Base-by-base conservation (phyloP, 2,113 vertebrate species). In the Haplotaxodon microlepis region DNA sequence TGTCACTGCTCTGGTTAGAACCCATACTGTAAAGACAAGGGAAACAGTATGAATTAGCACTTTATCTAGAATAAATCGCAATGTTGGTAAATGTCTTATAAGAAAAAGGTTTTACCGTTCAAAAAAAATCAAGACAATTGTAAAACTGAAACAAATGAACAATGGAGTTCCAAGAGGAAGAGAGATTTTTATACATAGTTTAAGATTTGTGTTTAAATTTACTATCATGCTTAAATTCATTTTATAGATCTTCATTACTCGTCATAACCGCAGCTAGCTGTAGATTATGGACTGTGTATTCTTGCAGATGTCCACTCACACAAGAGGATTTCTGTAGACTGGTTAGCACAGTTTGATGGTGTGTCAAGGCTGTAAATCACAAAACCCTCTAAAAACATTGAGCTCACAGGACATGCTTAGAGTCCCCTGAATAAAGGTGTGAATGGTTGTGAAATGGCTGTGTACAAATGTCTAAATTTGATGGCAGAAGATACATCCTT, bases 1-100 rank as follows among this genome's bases (percentile, higher is more conserved):
- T 97, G 3, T 96, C 89, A 4, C 88, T 96, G 92, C 95, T 96
- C 29, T 95, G 92, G 17, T 24, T 40, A 38, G 94, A 88, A 29
- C 96, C 96, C 96, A 97, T 97, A 12, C 89, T 90, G 50, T 9
- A 13, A 50, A 40, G 69, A 73, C 31, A 66, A 66, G 6, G 17
- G 8, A 36, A 21, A 76, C 13, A 5, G 21, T 76, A 31, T 47
- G 21, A 71, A 47, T 29, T 29, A 47, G 16, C 42, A 29, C 42
- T 76, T 47, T 29, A 50, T 47, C 71, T 76, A 76, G 14, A 76
- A 17, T 47, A 29, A 29, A 76, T 5, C 10, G 0, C 71, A 50
- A 17, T 76, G 71, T 10, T 3, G 21, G 21, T 6, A 42, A 27
- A 73, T 42, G 24, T 73, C 21, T 73, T 47, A 27, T 45, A 73